These are phyloP conservation scores for Balearica regulorum DNA, from an alignment of 2,797 vertebrate genomes.

Conservation along the genomic window DNA sequence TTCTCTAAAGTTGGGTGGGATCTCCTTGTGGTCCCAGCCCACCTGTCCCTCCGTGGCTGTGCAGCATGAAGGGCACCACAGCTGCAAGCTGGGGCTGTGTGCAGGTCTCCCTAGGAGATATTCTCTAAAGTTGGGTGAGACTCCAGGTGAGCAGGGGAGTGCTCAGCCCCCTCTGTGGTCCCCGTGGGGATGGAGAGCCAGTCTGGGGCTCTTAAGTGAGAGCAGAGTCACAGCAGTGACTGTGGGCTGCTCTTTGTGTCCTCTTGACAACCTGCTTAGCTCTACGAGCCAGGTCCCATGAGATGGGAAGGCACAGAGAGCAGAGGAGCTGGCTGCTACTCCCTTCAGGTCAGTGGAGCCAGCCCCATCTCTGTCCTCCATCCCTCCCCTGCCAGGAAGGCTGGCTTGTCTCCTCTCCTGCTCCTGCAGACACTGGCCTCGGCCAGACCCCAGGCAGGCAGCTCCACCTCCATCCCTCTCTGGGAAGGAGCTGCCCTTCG, in stretches of 20 bases:
- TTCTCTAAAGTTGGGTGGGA: neutral
- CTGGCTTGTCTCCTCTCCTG: neutral
- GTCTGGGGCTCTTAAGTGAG: neutral
- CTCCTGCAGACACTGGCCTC: neutral
- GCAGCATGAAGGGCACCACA: accelerated
- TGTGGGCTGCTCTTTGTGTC: neutral
- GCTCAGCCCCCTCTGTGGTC: no score
- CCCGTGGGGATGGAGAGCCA: neutral
- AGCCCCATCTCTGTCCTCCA: neutral
- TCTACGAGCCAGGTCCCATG: neutral
- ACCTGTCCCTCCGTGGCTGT: neutral
- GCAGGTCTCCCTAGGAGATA: neutral
- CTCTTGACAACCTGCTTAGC: neutral
- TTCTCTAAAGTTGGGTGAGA: neutral
- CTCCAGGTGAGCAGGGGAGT: no score
- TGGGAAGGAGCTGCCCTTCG: neutral
- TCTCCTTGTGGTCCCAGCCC: neutral
- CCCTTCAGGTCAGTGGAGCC: neutral
- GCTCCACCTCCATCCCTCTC: neutral
- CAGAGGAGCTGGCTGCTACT: neutral
- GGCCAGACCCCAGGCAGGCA: neutral
- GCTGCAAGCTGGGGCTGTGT: neutral
- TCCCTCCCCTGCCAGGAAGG: neutral
- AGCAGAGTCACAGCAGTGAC: neutral
- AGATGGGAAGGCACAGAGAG: neutral